These are phyloP conservation scores for Orchestes rusci DNA, from an alignment of 2,888 invertebrate species.

Conservation along the genomic window DNA sequence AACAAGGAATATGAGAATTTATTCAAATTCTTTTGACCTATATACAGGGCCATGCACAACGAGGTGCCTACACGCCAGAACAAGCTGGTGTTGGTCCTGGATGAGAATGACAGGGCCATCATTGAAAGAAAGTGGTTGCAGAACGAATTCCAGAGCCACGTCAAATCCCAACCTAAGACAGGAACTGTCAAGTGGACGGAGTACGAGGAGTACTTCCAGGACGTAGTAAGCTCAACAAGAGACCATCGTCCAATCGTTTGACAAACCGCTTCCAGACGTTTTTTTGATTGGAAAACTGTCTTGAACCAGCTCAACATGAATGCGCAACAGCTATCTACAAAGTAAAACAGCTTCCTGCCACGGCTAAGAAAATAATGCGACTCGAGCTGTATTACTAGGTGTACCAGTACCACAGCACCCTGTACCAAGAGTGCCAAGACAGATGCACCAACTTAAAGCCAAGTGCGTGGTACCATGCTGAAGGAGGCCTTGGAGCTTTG, in stretches of 20 bases:
- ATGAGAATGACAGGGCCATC: too few species aligned
- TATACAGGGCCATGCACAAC: too few species aligned
- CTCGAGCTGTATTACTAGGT: constrained; percentile 90
- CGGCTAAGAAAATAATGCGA: constrained; percentile 91
- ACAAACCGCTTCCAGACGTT: constrained; percentile 79
- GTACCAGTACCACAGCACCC: constrained; percentile 86
- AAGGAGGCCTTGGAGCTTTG: constrained; percentile 78
- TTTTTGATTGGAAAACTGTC: constrained; percentile 91
- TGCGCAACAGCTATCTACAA: constrained; percentile 89
- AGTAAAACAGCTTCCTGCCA: constrained; percentile 82
- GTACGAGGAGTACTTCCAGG: constrained; percentile 86
- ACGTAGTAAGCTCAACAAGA: constrained; percentile 90
- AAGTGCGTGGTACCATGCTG: constrained; percentile 80
- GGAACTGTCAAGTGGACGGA: constrained; percentile 92
- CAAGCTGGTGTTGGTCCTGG: too few species aligned
- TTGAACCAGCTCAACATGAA: constrained; percentile 84
- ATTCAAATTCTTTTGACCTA: too few species aligned
- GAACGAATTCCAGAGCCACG: constrained; percentile 80
- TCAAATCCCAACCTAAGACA: constrained; percentile 74
- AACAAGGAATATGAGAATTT: too few species aligned
- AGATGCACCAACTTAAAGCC: constrained; percentile 88
- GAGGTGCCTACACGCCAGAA: too few species aligned
- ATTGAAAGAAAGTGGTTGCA: too few species aligned
- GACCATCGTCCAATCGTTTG: constrained; percentile 78
- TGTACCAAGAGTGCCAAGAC: constrained; percentile 89